phyloP scores from a whole-genome alignment of 2,888 invertebrate species.

The Noctua pronuba region DNA sequence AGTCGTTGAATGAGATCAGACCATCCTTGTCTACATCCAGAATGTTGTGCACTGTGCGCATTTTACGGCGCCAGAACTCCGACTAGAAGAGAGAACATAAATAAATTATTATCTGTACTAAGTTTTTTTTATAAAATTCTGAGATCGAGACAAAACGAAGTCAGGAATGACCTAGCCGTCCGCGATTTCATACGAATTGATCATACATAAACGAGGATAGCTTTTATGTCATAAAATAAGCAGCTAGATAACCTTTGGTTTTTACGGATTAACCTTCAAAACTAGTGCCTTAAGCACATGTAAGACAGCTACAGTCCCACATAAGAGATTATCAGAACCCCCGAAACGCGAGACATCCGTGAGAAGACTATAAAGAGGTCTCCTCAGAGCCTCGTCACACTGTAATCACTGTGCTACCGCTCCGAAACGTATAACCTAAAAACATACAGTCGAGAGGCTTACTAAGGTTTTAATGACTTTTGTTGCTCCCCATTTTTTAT shows the following conservation, averaged over 20 bases:
- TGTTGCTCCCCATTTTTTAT: background rate
- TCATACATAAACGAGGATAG: background rate
- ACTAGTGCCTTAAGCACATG: background rate
- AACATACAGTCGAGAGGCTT: background rate
- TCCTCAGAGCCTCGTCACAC: too few species aligned
- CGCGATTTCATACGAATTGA: background rate
- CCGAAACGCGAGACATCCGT: too few species aligned
- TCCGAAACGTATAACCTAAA: too few species aligned
- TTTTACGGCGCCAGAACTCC: constrained; percentile 95
- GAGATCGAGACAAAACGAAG: background rate
- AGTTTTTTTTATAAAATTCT: background rate
- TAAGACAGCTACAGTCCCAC: too few species aligned
- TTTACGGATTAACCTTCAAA: background rate
- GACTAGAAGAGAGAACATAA: constrained; percentile 73
- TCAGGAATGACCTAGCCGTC: background rate
- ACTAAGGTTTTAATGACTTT: background rate
- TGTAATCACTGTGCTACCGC: too few species aligned
- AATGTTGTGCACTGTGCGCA: constrained; percentile 95
- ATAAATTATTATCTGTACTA: background rate
- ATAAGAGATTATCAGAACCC: too few species aligned
- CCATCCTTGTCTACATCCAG: constrained; percentile 96
- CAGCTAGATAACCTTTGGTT: background rate
- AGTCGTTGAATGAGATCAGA: constrained; percentile 95
- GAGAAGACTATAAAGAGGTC: too few species aligned
- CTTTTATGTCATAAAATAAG: background rate